A percentile compares a stretch with the other conserved stretches of the same genome.
Evolutionary conservation across 1,140 invertebrate genomes (phyloP).

Genomic region (Atta colombica): DNA sequence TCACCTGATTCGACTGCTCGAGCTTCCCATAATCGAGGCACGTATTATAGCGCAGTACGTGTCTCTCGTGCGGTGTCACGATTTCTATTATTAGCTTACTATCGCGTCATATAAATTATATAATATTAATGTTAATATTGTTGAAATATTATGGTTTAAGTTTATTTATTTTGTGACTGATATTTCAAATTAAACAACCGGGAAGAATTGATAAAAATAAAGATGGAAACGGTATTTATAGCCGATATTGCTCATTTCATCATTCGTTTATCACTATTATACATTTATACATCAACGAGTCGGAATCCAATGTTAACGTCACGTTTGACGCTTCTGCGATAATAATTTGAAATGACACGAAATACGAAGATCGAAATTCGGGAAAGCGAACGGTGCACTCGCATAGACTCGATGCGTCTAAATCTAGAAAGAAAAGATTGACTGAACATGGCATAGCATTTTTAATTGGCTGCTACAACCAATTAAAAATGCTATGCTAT

Average conservation of each 20-base stretch:
- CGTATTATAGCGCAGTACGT: background rate
- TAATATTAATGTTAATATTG: background rate
- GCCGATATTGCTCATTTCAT: background rate
- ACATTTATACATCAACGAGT: background rate
- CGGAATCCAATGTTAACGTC: background rate
- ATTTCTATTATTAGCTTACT: background rate
- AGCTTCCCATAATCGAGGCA: background rate
- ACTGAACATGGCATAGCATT: too few species aligned
- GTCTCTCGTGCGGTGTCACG: background rate
- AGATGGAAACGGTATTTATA: background rate
- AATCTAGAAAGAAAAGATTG: background rate
- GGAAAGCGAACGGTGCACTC: background rate
- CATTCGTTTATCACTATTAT: background rate
- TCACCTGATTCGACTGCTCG: background rate
- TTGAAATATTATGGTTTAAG: background rate
- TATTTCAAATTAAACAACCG: background rate
- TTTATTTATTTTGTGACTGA: constrained; percentile 13
- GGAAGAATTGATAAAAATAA: background rate
- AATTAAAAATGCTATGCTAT: too few species aligned
- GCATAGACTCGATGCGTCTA: background rate
- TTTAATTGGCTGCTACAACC: too few species aligned
- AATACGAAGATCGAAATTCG: constrained; percentile 2
- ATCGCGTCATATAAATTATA: background rate
- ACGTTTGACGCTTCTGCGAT: background rate
- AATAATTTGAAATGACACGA: background rate